Base-by-base conservation (phyloP, 1,140 invertebrate genomes). In the Daktulosphaira vitifoliae region DNA sequence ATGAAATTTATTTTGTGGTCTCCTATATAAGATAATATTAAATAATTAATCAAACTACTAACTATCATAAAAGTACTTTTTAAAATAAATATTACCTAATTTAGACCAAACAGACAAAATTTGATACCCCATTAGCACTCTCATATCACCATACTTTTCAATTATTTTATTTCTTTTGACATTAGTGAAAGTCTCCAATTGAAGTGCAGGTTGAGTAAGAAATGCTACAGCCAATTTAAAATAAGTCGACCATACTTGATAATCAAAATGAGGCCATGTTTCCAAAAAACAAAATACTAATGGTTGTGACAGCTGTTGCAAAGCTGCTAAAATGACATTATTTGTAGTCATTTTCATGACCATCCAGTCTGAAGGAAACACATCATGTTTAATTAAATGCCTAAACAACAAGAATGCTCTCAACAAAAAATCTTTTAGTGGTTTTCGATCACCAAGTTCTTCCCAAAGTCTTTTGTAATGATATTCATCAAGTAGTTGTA, bases 41-140 rank as follows among this genome's bases (percentile, higher is more conserved):
- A 52, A 26, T 23, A 22, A 52, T 33, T n/a, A 22, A 18, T 37
- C 3, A 26, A 3, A 22, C 39, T 44, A 37, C 13, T 44, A 59
- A 62, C n/a, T 25, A 53, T 18, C 23, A 9, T 39, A 6, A 11
- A 38, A 16, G 18, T 68, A 26, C 44, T 52, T 23, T 59, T 25
- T n/a, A 37, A 42, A 23, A 13, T 33, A 20, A 33, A 33, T 71
- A 72, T 78, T 74, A 82, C 87, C 90, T 56, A 98, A 77, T 70
- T 90, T 84, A 51, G 87, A 91, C 94, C 95, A 98, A 81, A 96
- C 92, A 15, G 88, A 87, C 1, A 97, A 78, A 70, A 97, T 90
- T 74, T 96, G 92, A 73, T 93, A 89, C 29, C 90, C 92, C 82
- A 95, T 94, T 11, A 89, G 79, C 4, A 95, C 88, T 44, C 94